Evolutionary conservation across 2,113 vertebrate genomes (phyloP).

Genomic region (Rhadina sibilatrix): DNA sequence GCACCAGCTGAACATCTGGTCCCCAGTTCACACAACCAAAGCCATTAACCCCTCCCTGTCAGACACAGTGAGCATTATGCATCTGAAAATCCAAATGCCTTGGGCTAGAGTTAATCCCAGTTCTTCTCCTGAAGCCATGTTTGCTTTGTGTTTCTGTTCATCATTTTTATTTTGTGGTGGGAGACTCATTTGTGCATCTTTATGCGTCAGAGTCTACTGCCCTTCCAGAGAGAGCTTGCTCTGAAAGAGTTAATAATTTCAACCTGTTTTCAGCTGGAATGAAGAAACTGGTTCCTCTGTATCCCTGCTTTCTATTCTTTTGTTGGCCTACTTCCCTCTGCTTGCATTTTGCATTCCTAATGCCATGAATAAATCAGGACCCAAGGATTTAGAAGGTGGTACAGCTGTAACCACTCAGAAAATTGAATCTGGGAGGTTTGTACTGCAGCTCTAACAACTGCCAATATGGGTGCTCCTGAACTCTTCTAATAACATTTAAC

Average conservation of each 20-base stretch:
- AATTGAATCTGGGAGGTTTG: conserved; percentile 25
- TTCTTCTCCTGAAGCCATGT: background rate
- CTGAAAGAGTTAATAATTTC: conserved; percentile 45
- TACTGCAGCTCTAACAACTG: conserved; percentile 10
- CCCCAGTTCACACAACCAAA: background rate
- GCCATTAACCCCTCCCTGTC: background rate
- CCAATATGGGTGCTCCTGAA: background rate
- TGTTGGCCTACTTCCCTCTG: conserved; percentile 67
- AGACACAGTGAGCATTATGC: background rate
- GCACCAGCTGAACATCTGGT: background rate
- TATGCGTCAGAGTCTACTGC: background rate
- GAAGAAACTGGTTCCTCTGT: conserved; percentile 53
- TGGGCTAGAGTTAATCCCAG: background rate
- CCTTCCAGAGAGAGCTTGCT: background rate
- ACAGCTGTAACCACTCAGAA: conserved; percentile 66
- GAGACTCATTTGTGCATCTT: background rate
- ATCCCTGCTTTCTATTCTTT: conserved; percentile 49
- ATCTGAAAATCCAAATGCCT: background rate
- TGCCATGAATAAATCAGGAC: conserved; percentile 70
- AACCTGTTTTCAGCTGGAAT: conserved; percentile 53
- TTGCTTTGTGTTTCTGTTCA: background rate
- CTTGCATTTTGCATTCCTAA: conserved; percentile 69
- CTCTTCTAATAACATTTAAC: background rate
- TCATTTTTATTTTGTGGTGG: background rate
- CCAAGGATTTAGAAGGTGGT: conserved; percentile 59